Conservation (phyloP, 1,140 invertebrate species). For the Drosophila navojoa region DNA sequence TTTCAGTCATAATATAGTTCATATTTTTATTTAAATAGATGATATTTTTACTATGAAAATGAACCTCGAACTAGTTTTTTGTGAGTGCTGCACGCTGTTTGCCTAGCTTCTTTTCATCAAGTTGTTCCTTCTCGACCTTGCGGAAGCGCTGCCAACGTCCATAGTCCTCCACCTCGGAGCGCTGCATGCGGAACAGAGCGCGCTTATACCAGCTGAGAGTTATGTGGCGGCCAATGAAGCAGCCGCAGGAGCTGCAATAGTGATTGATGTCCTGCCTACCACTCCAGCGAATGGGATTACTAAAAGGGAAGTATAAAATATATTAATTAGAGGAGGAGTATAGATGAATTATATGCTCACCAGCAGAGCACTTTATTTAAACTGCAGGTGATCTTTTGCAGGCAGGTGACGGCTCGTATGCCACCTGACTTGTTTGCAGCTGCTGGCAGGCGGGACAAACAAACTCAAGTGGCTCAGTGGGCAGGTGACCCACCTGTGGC, state of each 20-base stretch:
- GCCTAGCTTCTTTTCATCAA: constrained; percentile 69
- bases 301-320: constrained; percentile 20
- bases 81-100: constrained; percentile 52
- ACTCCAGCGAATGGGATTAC: constrained; percentile 69
- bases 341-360: constrained; percentile 36
- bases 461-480: constrained; percentile 60
- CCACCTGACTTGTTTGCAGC: constrained; percentile 52
- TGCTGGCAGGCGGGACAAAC: constrained; percentile 73
- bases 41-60: background rate
- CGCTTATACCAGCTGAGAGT: constrained; percentile 77
- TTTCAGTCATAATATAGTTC: no score
- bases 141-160: constrained; percentile 65
- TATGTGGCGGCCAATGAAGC: constrained; percentile 77
- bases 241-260: constrained; percentile 75
- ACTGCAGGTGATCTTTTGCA: constrained; percentile 58
- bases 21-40: background rate
- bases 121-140: constrained; percentile 66
- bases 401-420: constrained; percentile 63
- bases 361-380: constrained; percentile 72
- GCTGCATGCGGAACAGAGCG: constrained; percentile 69
- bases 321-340: background rate
- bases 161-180: constrained; percentile 67
- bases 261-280: constrained; percentile 77
- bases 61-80: background rate
- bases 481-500: constrained; percentile 71